Conservation (phyloP, 2,797 vertebrate species). For the Leptodactylus fallax region DNA sequence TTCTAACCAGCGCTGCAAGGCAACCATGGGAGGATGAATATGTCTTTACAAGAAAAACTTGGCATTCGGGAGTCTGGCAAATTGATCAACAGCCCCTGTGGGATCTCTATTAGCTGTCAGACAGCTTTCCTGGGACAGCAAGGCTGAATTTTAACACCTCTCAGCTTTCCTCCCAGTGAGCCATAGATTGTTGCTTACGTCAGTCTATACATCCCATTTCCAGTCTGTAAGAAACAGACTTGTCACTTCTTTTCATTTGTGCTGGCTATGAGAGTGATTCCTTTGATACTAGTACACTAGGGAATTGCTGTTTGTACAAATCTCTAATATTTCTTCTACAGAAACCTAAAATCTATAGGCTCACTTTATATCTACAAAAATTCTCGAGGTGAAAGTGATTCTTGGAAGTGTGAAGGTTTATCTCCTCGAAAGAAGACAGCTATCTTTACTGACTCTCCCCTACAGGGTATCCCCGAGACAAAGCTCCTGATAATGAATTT, state of each 20-base stretch:
- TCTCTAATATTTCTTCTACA: not conserved
- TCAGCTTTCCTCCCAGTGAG: too few relatives aligned
- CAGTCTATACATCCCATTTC: not conserved
- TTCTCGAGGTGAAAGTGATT: not conserved
- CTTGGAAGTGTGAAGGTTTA: slow-evolving; percentile 5
- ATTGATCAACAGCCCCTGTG: too few relatives aligned
- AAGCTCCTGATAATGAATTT: slow-evolving; percentile 21
- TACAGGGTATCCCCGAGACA: slow-evolving; percentile 13
- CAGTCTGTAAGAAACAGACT: not conserved
- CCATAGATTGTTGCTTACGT: too few relatives aligned
- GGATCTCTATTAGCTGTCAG: too few relatives aligned
- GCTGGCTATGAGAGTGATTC: not conserved
- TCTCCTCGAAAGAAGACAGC: slow-evolving; percentile 10
- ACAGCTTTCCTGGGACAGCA: too few relatives aligned
- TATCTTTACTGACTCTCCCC: slow-evolving; percentile 33
- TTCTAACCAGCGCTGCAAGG: too few relatives aligned
- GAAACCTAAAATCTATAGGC: too few relatives aligned
- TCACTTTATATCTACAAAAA: not conserved
- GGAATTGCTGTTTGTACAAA: not conserved
- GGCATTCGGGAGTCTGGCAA: too few relatives aligned
- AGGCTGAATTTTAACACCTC: not conserved
- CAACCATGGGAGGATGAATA: too few relatives aligned
- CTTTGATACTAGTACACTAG: too few relatives aligned
- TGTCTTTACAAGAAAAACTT: too few relatives aligned
- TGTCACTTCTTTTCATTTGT: not conserved